Conservation (phyloP, 2,888 invertebrate species). For the Eupithecia vulgata region DNA sequence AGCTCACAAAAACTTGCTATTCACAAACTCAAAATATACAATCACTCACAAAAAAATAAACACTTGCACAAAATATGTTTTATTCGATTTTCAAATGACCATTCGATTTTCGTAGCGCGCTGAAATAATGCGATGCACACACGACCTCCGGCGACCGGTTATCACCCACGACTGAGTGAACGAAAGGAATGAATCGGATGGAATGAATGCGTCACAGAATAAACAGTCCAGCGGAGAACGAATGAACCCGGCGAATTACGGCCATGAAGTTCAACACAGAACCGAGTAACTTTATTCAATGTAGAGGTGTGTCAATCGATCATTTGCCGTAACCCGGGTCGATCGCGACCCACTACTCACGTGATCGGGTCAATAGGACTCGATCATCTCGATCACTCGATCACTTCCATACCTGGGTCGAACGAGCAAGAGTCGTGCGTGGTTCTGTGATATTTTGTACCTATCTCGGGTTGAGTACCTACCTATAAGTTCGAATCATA, state of each 20-base stretch:
- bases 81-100: constrained; percentile 46
- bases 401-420: no score
- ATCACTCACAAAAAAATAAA: constrained; percentile 57
- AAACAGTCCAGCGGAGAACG: constrained; percentile 38
- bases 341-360: no score
- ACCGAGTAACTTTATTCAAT: constrained; percentile 34
- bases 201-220: constrained; percentile 50
- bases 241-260: constrained; percentile 49
- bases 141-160: constrained; percentile 61
- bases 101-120: constrained; percentile 55
- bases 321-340: no score
- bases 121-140: constrained; percentile 51
- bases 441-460: no score
- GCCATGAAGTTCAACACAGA: constrained; percentile 40
- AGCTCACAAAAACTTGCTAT: constrained; percentile 68
- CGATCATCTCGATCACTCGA: no score
- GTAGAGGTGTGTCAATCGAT: no score
- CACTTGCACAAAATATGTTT: constrained; percentile 36
- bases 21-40: constrained; percentile 56
- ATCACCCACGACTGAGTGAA: constrained; percentile 71
- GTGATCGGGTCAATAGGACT: no score
- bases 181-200: constrained; percentile 63
- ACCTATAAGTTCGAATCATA: no score
- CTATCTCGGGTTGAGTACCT: no score
- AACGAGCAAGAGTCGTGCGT: no score